Evolutionary conservation across 2,797 vertebrate species (phyloP), one percentile per base, ranked within the genome.

Genomic region (Paedocypris micromegethes): DNA sequence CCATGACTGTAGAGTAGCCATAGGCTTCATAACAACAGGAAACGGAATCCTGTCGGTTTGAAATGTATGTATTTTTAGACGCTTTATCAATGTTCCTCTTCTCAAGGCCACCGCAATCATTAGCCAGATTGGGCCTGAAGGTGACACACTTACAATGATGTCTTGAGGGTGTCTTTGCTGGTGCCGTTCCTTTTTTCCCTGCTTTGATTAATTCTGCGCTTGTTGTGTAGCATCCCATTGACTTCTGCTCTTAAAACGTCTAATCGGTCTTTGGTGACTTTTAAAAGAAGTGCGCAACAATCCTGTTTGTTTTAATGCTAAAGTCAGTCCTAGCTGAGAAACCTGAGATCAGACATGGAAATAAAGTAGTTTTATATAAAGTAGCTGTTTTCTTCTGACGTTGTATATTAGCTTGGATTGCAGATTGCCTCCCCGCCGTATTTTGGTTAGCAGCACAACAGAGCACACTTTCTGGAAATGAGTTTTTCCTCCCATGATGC

Each of bases 1-100:
- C 86, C 92, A 90, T 91, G 89, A 91, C 88, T 86, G 86, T 79
- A 73, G 58, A 78, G 78, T 90, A 91, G 92, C 93, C 92, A 90
- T 89, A 87, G 94, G 94, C 93, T 90, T 83, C 83, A 83, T 87
- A 78, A 85, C 85, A 80, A 82, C 81, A 85, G 63, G 48, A 74
- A 71, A 69, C 39, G 65, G 67, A 50, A 53, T 58, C 58, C 37
- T 82, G 83, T 81, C 65, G 80, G 81, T 85, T 82, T 78, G 76
- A 83, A 74, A 78, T 84, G 80, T 78, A 70, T 81, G 81, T 75
- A 43, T 70, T 52, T 64, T 44, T 71, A 82, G 84, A 81, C 83
- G 80, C 83, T 73, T 87, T 86, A 83, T 90, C 81, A 84, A 83
- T 83, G 82, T 83, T 83, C 81, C 72, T 73, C 82, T 80, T 77